phyloP scores from a whole-genome alignment of 2,888 invertebrate genomes.

The Villa cingulata region DNA sequence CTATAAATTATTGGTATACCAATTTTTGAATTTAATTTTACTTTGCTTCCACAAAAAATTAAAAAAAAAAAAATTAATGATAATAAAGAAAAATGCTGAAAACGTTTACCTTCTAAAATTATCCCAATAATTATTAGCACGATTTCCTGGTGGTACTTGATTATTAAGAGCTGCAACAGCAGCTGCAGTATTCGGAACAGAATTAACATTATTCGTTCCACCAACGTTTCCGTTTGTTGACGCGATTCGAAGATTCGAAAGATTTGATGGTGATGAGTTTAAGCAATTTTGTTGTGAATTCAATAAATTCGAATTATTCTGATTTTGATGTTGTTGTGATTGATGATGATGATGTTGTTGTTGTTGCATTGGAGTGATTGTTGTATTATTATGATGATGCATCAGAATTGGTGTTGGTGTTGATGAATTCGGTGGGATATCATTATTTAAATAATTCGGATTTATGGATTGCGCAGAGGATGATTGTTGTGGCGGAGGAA shows the following conservation, averaged over 20 bases:
- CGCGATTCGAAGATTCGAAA: slow-evolving; percentile 10
- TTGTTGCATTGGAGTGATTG: slow-evolving; percentile 2
- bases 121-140: slow-evolving; percentile 90
- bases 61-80: too few relatives aligned
- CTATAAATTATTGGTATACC: too few relatives aligned
- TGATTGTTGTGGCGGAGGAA: slow-evolving; percentile 13
- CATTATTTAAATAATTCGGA: slow-evolving; percentile 11
- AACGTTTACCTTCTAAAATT: slow-evolving; percentile 81
- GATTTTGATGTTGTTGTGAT: neutral
- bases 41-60: too few relatives aligned
- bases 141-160: slow-evolving; percentile 78
- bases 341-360: too few relatives aligned
- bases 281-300: slow-evolving; percentile 11
- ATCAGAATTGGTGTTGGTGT: slow-evolving; percentile 29
- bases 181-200: slow-evolving; percentile 19
- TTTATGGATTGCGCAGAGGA: slow-evolving; percentile 19
- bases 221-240: slow-evolving; percentile 22
- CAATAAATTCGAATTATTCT: slow-evolving; percentile 13
- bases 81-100: slow-evolving; percentile 3
- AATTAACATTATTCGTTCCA: slow-evolving; percentile 13
- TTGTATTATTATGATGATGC: slow-evolving; percentile 34
- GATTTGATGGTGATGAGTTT: slow-evolving; percentile 13
- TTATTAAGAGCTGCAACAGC: slow-evolving; percentile 56
- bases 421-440: slow-evolving; percentile 18
- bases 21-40: too few relatives aligned